phyloP scores from a whole-genome alignment of 2,797 vertebrate genomes.

The Etheostoma nigrum region DNA sequence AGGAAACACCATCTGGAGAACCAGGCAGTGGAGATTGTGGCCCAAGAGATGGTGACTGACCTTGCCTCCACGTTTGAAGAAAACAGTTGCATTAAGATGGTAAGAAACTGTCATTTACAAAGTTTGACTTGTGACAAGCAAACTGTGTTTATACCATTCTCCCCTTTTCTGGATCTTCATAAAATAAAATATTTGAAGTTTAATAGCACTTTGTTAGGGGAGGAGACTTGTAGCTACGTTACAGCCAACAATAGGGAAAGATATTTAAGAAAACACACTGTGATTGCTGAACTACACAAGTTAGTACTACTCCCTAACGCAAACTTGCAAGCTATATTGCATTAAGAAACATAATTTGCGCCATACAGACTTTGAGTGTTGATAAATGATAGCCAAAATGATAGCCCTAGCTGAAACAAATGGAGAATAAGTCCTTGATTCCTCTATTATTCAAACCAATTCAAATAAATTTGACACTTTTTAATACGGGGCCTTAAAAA shows the following conservation, averaged over 20 bases:
- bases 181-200: neutral
- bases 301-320: neutral
- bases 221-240: neutral
- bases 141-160: neutral
- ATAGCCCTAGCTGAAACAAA: neutral
- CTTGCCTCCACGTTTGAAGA: conserved; percentile 89
- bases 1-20: conserved; percentile 83
- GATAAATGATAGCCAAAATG: neutral
- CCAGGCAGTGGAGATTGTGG: conserved; percentile 95
- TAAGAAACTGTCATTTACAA: conserved; percentile 56
- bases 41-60: conserved; percentile 96
- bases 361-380: neutral
- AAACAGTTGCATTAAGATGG: conserved; percentile 92
- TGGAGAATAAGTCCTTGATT: neutral
- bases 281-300: neutral
- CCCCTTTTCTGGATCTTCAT: neutral
- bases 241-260: neutral
- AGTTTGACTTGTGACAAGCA: neutral
- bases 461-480: neutral
- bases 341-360: neutral
- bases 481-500: too few species aligned
- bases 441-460: rapidly evolving
- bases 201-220: neutral
- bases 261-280: neutral
- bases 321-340: neutral